A percentile compares a stretch with the other conserved stretches of the same genome.
These are phyloP conservation scores for Ptychochromis oligacanthus DNA, from an alignment of 2,113 vertebrate genomes.

Conservation along the genomic window DNA sequence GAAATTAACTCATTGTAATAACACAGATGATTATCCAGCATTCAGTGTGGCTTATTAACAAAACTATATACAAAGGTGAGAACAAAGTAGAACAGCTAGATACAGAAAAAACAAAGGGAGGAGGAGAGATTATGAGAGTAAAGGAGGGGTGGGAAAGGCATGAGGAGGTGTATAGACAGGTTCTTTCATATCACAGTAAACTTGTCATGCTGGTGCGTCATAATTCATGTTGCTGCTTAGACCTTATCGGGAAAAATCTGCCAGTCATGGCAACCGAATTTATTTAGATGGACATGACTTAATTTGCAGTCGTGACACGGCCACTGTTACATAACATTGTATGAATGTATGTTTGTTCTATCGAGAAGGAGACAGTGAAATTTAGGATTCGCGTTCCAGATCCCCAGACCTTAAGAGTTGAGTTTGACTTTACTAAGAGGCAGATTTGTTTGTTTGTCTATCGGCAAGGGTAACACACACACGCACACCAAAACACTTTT, in stretches of 20 bases:
- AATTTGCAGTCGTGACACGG: background rate
- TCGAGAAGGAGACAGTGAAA: background rate
- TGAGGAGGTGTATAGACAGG: constrained; percentile 59
- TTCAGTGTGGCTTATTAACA: background rate
- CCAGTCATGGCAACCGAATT: background rate
- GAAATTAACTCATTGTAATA: background rate
- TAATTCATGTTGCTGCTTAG: constrained; percentile 24
- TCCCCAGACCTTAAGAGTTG: background rate
- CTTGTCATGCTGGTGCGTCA: constrained; percentile 45
- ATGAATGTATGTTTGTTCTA: background rate
- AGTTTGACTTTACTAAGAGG: background rate
- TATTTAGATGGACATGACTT: background rate
- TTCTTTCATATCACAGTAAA: constrained; percentile 53
- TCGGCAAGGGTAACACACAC: background rate
- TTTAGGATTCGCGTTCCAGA: background rate
- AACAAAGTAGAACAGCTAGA: constrained; percentile 14
- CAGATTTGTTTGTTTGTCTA: background rate
- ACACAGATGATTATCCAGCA: background rate
- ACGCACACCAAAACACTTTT: background rate
- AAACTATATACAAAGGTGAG: background rate
- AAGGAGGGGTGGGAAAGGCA: constrained; percentile 23
- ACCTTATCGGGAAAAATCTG: constrained; percentile 21
- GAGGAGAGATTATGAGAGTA: background rate
- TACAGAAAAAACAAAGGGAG: background rate
- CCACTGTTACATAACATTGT: background rate